A percentile compares a stretch with the other conserved stretches of the same genome.
phyloP scores from a whole-genome alignment of 2,797 vertebrate species.

The Tapirus indicus region DNA sequence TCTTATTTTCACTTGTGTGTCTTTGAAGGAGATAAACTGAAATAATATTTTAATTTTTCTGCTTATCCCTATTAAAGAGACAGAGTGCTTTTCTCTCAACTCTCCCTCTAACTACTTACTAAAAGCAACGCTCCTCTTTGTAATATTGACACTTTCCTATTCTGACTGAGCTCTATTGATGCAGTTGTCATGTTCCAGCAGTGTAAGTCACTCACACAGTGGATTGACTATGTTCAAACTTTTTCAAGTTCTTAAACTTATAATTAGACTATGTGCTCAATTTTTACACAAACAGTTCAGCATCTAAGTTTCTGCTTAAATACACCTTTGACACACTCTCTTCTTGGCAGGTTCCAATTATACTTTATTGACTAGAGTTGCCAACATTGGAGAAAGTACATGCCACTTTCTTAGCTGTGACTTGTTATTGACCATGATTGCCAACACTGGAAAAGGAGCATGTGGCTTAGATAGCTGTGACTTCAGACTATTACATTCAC shows the following conservation, averaged over 20 bases:
- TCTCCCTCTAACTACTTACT: background rate
- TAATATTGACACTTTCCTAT: background rate
- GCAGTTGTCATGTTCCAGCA: background rate
- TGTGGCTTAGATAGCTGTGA: constrained; percentile 60
- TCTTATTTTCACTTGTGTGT: background rate
- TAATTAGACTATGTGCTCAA: constrained; percentile 76
- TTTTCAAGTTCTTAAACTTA: constrained; percentile 74
- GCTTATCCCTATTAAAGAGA: background rate
- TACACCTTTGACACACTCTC: constrained; percentile 67
- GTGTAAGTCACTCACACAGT: background rate
- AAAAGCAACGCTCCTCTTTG: background rate
- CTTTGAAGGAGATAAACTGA: background rate
- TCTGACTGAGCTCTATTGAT: constrained; percentile 12
- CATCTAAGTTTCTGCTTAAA: constrained; percentile 70
- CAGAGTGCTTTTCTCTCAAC: background rate
- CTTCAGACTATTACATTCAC: constrained; percentile 68
- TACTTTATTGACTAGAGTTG: constrained; percentile 73
- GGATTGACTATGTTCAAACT: constrained; percentile 60
- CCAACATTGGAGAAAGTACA: constrained; percentile 65
- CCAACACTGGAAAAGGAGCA: constrained; percentile 62
- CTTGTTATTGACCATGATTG: constrained; percentile 67
- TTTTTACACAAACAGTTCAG: constrained; percentile 52
- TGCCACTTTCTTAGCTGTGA: constrained; percentile 60
- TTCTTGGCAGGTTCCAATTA: constrained; percentile 76
- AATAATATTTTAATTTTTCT: background rate